A percentile compares a stretch with the other conserved stretches of the same genome.
Conservation (phyloP, 2,888 invertebrate genomes). For the Eupeodes luniger region DNA sequence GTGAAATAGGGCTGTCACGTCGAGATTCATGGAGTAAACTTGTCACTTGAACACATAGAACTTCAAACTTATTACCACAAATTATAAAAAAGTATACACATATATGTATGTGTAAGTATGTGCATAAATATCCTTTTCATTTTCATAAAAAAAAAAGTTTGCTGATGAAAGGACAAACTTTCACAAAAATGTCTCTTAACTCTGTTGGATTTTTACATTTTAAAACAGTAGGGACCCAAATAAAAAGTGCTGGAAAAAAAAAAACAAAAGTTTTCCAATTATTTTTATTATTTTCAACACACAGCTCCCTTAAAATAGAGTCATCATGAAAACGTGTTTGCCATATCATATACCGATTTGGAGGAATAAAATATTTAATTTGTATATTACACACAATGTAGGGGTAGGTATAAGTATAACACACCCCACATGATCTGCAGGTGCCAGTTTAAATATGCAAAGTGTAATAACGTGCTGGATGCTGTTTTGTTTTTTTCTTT, state of each 20-base stretch:
- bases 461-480: conserved; percentile 23
- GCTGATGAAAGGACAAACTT: neutral
- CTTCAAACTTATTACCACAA: no score
- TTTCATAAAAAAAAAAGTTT: neutral
- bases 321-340: conserved; percentile 16
- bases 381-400: neutral
- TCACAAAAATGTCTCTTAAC: neutral
- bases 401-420: no score
- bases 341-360: conserved; percentile 8
- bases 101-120: no score
- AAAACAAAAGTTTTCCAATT: conserved; percentile 26
- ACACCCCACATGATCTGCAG: neutral
- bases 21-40: neutral
- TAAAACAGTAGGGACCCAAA: neutral
- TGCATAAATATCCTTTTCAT: neutral
- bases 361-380: conserved; percentile 29
- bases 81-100: no score
- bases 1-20: neutral
- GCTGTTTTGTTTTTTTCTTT: neutral
- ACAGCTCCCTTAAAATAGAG: conserved; percentile 7
- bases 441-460: conserved; percentile 27
- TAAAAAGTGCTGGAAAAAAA: neutral
- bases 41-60: neutral
- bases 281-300: conserved; percentile 21
- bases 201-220: neutral